These are phyloP conservation scores for Hafferia zeledoni DNA, from an alignment of 2,797 vertebrate species.

Conservation along the genomic window DNA sequence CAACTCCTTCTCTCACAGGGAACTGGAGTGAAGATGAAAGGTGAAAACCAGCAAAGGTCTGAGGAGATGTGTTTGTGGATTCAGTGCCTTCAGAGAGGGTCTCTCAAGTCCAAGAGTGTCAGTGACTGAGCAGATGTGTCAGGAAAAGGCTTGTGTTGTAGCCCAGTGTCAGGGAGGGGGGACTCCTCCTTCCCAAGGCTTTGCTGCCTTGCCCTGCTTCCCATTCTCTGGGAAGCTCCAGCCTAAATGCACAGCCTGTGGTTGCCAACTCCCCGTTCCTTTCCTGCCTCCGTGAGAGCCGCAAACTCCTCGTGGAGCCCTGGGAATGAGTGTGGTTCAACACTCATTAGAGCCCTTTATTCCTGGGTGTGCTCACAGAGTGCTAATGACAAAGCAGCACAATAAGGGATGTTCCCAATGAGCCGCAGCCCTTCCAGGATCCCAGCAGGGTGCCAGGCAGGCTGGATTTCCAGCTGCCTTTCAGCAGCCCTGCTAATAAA, in stretches of 20 bases:
- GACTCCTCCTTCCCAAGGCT: neutral
- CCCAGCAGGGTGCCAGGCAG: slow-evolving; percentile 63
- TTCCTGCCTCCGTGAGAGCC: neutral
- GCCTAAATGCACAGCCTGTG: neutral
- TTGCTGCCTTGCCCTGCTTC: neutral
- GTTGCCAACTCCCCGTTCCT: slow-evolving; percentile 2
- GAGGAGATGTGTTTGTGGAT: neutral
- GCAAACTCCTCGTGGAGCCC: slow-evolving; percentile 21
- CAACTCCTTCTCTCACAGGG: neutral
- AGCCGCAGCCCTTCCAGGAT: slow-evolving; percentile 34
- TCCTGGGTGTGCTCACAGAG: slow-evolving; percentile 36
- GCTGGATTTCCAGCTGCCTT: slow-evolving; percentile 62
- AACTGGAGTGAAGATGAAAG: neutral
- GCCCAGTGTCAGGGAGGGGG: neutral
- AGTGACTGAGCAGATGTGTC: neutral
- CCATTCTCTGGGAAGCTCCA: slow-evolving; percentile 9
- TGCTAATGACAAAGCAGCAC: slow-evolving; percentile 57
- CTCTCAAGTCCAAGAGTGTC: neutral
- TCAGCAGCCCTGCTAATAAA: slow-evolving; percentile 57
- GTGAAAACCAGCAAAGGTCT: neutral
- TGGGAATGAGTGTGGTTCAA: slow-evolving; percentile 53
- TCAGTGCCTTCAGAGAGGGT: neutral
- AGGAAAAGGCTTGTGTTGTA: neutral
- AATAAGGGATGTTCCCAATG: neutral
- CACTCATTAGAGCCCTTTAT: slow-evolving; percentile 52